Evolutionary conservation across 1,140 invertebrate species (phyloP), one percentile per base, ranked within the genome.

Genomic region (Apolygus lucorum): DNA sequence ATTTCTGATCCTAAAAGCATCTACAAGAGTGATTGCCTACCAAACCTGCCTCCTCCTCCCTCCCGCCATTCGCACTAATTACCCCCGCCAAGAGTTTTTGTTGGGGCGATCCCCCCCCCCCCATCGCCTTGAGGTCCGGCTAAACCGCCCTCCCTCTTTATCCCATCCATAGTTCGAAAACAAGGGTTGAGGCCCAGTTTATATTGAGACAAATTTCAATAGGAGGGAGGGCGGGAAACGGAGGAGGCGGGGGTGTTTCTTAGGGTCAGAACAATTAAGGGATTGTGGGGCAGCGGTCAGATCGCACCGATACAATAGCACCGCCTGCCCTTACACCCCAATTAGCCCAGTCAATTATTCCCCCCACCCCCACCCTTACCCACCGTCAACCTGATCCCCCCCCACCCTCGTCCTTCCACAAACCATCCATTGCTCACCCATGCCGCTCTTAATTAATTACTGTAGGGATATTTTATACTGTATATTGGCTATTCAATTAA

Each of bases 261-360:
- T 42, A 34, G 54, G 68, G 68, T 28, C 68, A 27, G 54, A 68
- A 54, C 49, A 68, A 59, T 68, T 59, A 68, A 52, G 67, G 67
- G 67, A 52, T 68, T 68, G 67, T 63, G 42, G 67, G 67, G 42
- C 52, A 49, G 67, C 28, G 67, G 67, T 63, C 68, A 63, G 59
- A 52, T 52, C 59, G 27, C 28, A 28, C 21, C 54, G 52, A 63
- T 63, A 69, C 68, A 69, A 69, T 69, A 69, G 68, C 68, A 49
- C 68, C 11, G 8, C 66, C 68, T 42, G 27, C 68, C 62, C 62
- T 27, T 63, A 63, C 62, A 63, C 62, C 62, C 54, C 68, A 69
- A 69, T 69, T 69, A 69, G 68, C 68, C 68, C n/a, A 63, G 49
- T 69, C 68, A 69, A 69, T 69, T 69, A 69, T 69, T 69, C 68